A percentile compares a stretch with the other conserved stretches of the same genome.
These are phyloP conservation scores for Aromia moschata DNA, from an alignment of 2,888 invertebrate species.

Conservation along the genomic window DNA sequence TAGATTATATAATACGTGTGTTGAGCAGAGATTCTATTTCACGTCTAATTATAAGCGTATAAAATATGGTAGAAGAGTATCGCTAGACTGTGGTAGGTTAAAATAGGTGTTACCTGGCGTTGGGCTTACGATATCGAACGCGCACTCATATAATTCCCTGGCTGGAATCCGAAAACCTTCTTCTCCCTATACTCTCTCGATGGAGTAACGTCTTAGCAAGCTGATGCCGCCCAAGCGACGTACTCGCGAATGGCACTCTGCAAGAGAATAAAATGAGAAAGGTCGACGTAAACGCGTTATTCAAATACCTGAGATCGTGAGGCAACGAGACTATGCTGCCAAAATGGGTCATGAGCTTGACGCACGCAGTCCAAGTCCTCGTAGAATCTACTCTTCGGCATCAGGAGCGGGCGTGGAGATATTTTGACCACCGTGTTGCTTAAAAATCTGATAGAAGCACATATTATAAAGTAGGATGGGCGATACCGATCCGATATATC, in stretches of 20 bases:
- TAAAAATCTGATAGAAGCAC: conserved; percentile 66
- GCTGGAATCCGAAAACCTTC: conserved; percentile 83
- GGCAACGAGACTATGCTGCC: conserved; percentile 88
- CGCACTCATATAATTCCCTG: conserved; percentile 90
- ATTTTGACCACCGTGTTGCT: conserved; percentile 81
- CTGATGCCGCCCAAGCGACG: conserved; percentile 80
- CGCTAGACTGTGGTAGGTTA: too few species aligned
- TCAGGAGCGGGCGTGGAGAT: conserved; percentile 82
- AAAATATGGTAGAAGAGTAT: too few species aligned
- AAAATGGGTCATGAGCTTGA: conserved; percentile 86
- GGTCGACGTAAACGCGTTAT: too few species aligned
- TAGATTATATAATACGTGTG: too few species aligned
- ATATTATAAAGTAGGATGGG: background rate
- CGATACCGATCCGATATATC: too few species aligned
- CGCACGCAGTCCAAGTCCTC: conserved; percentile 71
- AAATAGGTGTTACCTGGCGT: conserved; percentile 65
- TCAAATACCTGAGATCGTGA: conserved; percentile 77
- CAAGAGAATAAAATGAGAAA: too few species aligned
- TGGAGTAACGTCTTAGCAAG: conserved; percentile 83
- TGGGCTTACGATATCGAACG: conserved; percentile 91
- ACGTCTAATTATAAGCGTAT: too few species aligned
- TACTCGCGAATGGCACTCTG: conserved; percentile 82
- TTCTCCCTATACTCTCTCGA: conserved; percentile 88
- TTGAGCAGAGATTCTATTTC: too few species aligned
- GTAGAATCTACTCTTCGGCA: conserved; percentile 74